Evolutionary conservation across 2,888 invertebrate genomes (phyloP).

Genomic region (Phyllotreta striolata): DNA sequence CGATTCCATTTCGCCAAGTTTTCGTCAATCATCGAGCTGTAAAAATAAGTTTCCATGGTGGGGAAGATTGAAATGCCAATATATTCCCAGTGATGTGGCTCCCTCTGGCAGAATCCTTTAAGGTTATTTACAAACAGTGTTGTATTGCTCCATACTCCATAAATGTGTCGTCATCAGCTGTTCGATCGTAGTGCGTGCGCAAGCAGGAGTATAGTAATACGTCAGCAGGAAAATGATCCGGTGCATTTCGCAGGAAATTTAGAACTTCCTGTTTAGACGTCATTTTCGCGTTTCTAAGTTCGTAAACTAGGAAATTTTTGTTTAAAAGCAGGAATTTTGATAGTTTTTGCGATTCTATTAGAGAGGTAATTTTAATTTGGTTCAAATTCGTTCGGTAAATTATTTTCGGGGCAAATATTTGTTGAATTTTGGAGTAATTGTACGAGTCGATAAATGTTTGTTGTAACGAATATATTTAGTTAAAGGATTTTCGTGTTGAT

Average conservation of each 20-base stretch:
- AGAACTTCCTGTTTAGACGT: neutral
- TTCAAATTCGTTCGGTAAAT: neutral
- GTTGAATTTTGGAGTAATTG: neutral
- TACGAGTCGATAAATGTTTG: neutral
- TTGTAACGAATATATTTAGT: too few species aligned
- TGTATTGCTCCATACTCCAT: slow-evolving; percentile 38
- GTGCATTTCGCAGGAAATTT: slow-evolving; percentile 4
- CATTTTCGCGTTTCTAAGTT: too few species aligned
- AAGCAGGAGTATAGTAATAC: slow-evolving; percentile 21
- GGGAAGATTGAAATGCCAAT: slow-evolving; percentile 24
- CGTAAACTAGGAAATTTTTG: too few species aligned
- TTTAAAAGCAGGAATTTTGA: neutral
- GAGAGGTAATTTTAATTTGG: neutral
- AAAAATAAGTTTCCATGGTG: slow-evolving; percentile 14
- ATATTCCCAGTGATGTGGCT: slow-evolving; percentile 27
- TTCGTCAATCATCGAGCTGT: neutral
- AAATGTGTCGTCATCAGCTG: slow-evolving; percentile 55
- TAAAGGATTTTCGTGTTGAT: too few species aligned
- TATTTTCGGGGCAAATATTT: neutral
- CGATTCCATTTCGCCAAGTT: neutral
- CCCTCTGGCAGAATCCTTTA: slow-evolving; percentile 37
- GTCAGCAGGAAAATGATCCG: slow-evolving; percentile 32
- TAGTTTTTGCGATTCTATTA: too few species aligned
- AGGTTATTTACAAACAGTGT: slow-evolving; percentile 40
- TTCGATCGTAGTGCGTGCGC: slow-evolving; percentile 54